Evolutionary conservation across 2,797 vertebrate species (phyloP).

Genomic region (Oreochromis mossambicus): DNA sequence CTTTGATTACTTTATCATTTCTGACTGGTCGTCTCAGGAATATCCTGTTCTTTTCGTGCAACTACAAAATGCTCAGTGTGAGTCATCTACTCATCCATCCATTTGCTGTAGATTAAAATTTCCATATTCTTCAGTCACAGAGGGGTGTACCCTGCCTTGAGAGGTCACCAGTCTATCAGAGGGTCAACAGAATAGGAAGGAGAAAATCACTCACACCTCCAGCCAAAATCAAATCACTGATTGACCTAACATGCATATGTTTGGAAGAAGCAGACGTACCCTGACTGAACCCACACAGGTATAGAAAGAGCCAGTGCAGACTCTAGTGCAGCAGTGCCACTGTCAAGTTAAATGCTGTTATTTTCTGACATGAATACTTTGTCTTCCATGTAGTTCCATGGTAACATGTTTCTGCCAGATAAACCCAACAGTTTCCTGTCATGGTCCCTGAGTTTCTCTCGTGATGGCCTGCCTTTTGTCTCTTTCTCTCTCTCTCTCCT

Average conservation of each 20-base stretch:
- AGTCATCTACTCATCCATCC: not conserved
- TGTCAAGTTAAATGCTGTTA: rapidly evolving
- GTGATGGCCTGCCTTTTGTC: no score
- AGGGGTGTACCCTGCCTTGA: not conserved
- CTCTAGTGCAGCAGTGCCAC: rapidly evolving
- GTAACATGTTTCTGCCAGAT: not conserved
- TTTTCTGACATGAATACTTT: rapidly evolving
- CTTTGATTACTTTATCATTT: not conserved
- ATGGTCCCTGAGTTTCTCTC: not conserved
- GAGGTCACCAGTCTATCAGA: not conserved
- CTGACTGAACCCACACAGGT: not conserved
- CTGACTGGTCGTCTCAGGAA: not conserved
- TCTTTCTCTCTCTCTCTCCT: not conserved
- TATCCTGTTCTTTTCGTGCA: not conserved
- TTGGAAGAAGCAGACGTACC: not conserved
- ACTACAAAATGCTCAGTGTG: not conserved
- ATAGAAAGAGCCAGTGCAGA: not conserved
- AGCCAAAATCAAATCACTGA: rapidly evolving
- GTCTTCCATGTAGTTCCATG: not conserved
- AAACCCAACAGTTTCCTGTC: not conserved
- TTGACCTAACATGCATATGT: not conserved
- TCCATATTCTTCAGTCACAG: not conserved
- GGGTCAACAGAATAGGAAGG: not conserved
- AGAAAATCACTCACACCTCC: not conserved
- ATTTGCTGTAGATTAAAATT: not conserved